Conservation (phyloP, 2,888 invertebrate genomes). For the Oxytorus armatus region DNA sequence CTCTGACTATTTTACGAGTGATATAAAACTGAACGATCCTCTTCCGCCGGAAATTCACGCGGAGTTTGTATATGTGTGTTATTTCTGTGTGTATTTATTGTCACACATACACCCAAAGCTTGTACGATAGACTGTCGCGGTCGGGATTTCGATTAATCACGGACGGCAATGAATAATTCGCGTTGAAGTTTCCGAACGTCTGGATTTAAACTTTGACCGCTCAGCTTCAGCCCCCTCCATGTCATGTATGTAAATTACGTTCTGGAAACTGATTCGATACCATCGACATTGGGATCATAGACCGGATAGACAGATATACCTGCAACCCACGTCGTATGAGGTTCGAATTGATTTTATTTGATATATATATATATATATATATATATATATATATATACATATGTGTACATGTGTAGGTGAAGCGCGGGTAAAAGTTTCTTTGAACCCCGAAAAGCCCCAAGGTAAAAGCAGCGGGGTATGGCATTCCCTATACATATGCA, state of each 20-base stretch:
- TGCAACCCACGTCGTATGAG: conserved; percentile 12
- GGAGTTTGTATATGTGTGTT: conserved; percentile 5
- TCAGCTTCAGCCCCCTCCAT: no score
- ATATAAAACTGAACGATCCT: conserved; percentile 62
- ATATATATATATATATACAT: neutral
- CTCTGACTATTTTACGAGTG: conserved; percentile 64
- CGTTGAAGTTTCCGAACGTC: conserved; percentile 30
- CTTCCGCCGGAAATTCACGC: conserved; percentile 44
- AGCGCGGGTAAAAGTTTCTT: conserved; percentile 62
- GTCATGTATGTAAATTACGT: conserved; percentile 60
- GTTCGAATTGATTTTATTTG: conserved; percentile 66
- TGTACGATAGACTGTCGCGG: neutral
- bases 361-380: conserved; percentile 13
- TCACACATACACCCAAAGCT: neutral
- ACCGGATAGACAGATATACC: conserved; percentile 36
- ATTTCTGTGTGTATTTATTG: neutral
- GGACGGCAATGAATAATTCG: conserved; percentile 57
- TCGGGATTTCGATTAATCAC: conserved; percentile 49
- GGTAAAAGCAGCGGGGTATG: conserved; percentile 43
- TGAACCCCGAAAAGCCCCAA: conserved; percentile 64
- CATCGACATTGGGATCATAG: conserved; percentile 29
- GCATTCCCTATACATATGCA: no score
- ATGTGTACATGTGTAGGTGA: conserved; percentile 9
- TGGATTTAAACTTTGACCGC: neutral
- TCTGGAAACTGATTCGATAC: conserved; percentile 34